Base-by-base conservation (phyloP, 2,888 invertebrate species). In the Margaritifera margaritifera region DNA sequence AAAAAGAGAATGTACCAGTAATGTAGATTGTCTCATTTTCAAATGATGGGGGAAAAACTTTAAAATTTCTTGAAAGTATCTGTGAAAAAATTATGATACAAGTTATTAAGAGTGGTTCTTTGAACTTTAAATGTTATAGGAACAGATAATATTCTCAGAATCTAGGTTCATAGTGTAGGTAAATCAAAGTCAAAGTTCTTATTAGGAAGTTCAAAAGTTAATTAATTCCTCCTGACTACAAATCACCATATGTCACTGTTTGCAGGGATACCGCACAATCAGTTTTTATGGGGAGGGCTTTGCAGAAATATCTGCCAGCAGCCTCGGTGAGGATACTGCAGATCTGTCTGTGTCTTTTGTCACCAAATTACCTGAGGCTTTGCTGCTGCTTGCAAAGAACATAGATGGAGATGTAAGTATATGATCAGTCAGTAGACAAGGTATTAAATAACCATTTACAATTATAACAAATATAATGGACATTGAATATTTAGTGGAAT, bases 261-360 rank as follows among this genome's bases (percentile, higher is more conserved):
- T 77, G 4, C 80, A 87, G 88, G 81, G 82, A 22, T 78, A 81
- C 22, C 72, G 82, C 53, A 80, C 77, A 25, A 82, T 85, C 66
- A 87, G 85, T 63, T 85, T 88, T 78, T 93, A 93, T 80, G 96
- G 96, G 8, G 91, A 93, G 31, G 97, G 97, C 6, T 95, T 93
- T 88, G 91, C 93, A 0, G 93, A 94, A 0, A 80, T 82, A 64
- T 91, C 93, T 0, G 93, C 94, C 0, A 72, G 71, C 22, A 75
- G 79, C 31, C 87, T 95, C 11, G 92, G 92, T 0, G 82, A 86
- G 54, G 59, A 64, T 4, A 94, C 94, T 73, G 93, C 94, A 0
- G 92, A 93, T 4, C 90, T 95, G 4, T 94, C 94, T 0, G 92
- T 96, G 70, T 94, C 95, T 5, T 96, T 96, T 90, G 92, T 94